These are phyloP conservation scores for Rhabdomys pumilio DNA, from an alignment of 2,797 vertebrate species.

Conservation along the genomic window DNA sequence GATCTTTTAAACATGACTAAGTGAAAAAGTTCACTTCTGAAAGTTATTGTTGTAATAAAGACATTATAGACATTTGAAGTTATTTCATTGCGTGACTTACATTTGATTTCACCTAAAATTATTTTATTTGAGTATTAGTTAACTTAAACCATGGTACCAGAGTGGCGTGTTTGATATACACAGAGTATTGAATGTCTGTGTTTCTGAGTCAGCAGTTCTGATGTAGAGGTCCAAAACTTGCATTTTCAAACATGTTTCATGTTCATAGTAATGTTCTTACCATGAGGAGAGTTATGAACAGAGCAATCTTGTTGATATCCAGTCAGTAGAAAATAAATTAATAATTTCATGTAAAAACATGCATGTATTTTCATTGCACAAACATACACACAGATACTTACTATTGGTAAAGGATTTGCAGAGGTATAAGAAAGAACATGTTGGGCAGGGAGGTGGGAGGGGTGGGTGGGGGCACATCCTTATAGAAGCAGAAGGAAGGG, in stretches of 20 bases:
- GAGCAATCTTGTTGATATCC: neutral
- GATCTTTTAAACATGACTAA: constrained; percentile 35
- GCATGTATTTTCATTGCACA: neutral
- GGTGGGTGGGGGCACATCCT: too few relatives aligned
- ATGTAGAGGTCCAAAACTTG: neutral
- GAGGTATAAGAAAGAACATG: neutral
- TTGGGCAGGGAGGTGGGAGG: neutral
- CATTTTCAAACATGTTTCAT: neutral
- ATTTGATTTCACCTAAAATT: constrained; percentile 39
- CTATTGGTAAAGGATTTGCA: neutral
- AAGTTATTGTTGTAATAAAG: constrained; percentile 19
- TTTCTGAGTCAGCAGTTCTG: constrained; percentile 21
- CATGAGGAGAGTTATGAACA: neutral
- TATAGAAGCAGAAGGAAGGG: too few relatives aligned
- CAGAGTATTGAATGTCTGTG: neutral
- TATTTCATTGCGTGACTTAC: constrained; percentile 1
- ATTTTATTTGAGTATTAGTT: constrained; percentile 29
- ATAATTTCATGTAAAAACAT: neutral
- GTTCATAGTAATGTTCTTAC: neutral
- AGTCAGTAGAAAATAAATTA: neutral
- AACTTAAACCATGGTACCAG: constrained; percentile 6
- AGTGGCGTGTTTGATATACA: neutral
- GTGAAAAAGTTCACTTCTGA: constrained; percentile 51
- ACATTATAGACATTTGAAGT: neutral
- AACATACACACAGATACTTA: neutral